Conservation (phyloP, 2,113 vertebrate genomes). For the Pteruthius melanotis region DNA sequence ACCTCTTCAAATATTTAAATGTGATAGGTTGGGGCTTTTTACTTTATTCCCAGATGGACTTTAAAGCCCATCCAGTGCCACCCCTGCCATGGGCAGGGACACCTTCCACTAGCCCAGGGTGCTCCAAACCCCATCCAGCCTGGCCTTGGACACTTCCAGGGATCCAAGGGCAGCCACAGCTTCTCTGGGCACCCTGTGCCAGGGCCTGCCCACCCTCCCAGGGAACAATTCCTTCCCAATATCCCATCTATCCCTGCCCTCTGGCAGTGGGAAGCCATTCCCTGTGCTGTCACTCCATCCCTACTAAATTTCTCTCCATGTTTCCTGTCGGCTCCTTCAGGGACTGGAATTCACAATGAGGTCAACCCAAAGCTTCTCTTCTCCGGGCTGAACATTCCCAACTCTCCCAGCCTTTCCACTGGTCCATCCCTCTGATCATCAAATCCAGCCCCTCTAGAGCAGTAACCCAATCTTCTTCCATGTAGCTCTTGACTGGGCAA, state of each 20-base stretch:
- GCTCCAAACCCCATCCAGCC: fast-evolving
- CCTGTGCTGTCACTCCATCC: fast-evolving
- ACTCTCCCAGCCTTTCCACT: neutral
- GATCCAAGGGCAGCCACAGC: neutral
- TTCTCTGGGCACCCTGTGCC: neutral
- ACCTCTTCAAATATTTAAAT: neutral
- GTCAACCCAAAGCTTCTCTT: neutral
- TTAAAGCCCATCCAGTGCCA: neutral
- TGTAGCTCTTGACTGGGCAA: neutral
- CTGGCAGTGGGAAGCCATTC: neutral
- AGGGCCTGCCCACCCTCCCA: neutral
- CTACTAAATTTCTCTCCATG: fast-evolving
- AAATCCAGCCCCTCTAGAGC: neutral
- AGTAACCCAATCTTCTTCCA: neutral
- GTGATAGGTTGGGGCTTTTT: fast-evolving
- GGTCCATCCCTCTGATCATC: neutral
- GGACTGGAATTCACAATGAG: neutral
- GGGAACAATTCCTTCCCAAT: fast-evolving
- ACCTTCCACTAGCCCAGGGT: fast-evolving
- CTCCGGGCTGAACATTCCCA: neutral
- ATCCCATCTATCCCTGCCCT: neutral
- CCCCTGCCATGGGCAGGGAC: neutral
- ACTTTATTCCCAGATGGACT: neutral
- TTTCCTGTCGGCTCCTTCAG: neutral
- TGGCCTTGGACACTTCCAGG: neutral